These are phyloP conservation scores for Prunella fulvescens DNA, from an alignment of 2,113 vertebrate species.

Conservation along the genomic window DNA sequence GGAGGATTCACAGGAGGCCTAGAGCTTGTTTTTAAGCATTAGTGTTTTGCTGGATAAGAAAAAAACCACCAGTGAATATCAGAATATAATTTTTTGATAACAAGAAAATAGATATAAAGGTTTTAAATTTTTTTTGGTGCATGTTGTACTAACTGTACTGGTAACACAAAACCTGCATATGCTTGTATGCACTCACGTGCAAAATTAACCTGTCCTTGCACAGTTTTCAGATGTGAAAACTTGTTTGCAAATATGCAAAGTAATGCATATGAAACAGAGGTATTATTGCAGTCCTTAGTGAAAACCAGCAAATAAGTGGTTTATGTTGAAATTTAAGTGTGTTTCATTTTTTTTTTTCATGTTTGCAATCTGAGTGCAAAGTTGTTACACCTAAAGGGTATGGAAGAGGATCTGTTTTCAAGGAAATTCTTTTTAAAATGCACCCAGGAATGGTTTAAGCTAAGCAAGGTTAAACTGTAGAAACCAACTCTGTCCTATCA, in stretches of 20 bases:
- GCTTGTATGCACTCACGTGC: background rate
- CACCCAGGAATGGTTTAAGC: background rate
- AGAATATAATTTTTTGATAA: background rate
- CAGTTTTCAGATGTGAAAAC: background rate
- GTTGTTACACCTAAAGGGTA: background rate
- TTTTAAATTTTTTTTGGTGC: background rate
- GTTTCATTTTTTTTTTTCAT: background rate
- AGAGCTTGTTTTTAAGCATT: background rate
- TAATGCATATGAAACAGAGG: background rate
- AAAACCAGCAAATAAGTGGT: background rate
- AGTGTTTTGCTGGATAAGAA: background rate
- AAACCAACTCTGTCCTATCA: background rate
- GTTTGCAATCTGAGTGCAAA: background rate
- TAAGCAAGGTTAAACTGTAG: constrained; percentile 7
- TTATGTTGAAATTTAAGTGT: background rate
- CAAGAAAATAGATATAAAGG: background rate
- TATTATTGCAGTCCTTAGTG: background rate
- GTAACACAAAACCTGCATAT: background rate
- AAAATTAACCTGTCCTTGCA: background rate
- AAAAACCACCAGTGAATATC: background rate
- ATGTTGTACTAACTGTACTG: background rate
- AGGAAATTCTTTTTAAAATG: background rate
- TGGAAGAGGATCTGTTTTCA: background rate
- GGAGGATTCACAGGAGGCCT: background rate
- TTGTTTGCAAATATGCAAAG: background rate